Percentiles rank a stretch among this genome's conserved stretches.
phyloP scores from a whole-genome alignment of 2,113 vertebrate genomes.

The Tragulus kanchil region DNA sequence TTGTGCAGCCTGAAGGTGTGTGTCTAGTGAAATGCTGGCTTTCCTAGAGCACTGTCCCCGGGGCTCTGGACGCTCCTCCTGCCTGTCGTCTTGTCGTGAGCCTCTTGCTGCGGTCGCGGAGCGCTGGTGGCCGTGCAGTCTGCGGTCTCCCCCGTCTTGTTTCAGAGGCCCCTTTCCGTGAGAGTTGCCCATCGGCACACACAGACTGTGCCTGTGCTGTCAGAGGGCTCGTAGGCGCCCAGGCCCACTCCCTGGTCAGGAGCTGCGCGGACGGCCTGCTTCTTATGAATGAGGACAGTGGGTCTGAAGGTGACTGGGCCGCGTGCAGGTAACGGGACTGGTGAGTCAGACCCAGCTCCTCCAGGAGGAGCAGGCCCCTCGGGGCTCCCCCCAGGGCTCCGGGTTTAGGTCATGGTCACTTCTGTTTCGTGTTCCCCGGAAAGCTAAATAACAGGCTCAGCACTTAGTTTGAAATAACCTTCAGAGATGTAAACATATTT shows the following conservation, averaged over 20 bases:
- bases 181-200: neutral
- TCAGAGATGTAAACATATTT: neutral
- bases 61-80: neutral
- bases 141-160: neutral
- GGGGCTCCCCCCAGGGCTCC: rapidly evolving
- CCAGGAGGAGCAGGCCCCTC: rapidly evolving
- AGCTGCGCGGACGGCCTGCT: neutral
- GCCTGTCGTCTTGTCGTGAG: rapidly evolving
- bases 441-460: neutral
- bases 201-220: rapidly evolving
- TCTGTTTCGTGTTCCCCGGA: neutral
- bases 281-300: neutral
- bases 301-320: neutral
- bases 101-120: no score
- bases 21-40: neutral
- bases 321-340: rapidly evolving
- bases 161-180: neutral
- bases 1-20: rapidly evolving
- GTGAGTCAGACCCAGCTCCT: rapidly evolving
- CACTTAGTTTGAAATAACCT: neutral
- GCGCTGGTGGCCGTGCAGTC: rapidly evolving
- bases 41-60: no score
- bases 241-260: neutral
- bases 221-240: neutral
- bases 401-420: neutral